Conservation (phyloP, 2,113 vertebrate genomes). For the Anoplopoma fimbria region DNA sequence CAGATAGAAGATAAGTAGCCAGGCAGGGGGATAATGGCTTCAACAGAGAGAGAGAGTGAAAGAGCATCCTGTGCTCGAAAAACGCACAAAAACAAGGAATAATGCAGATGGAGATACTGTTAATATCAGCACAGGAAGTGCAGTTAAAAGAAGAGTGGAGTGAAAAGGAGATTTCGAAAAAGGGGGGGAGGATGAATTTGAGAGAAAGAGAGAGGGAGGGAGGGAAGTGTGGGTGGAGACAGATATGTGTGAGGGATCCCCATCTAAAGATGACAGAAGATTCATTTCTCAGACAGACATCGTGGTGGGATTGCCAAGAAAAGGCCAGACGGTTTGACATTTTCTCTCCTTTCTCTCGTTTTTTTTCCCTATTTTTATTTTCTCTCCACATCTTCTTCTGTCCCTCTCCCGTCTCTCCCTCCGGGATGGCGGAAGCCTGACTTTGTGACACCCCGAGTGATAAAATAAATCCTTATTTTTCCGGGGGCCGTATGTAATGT, state of each 20-base stretch:
- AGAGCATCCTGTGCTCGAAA: constrained; percentile 19
- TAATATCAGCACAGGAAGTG: constrained; percentile 20
- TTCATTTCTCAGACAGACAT: constrained; percentile 76
- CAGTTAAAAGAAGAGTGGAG: constrained; percentile 6
- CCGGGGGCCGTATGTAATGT: no score
- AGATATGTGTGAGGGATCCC: constrained; percentile 67
- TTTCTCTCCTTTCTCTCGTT: constrained; percentile 31
- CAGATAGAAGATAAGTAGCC: constrained; percentile 62
- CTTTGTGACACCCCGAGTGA: constrained; percentile 65
- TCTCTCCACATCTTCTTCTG: background rate
- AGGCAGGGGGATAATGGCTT: constrained; percentile 48
- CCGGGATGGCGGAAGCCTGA: constrained; percentile 40
- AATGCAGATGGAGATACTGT: constrained; percentile 2
- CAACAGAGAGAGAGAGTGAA: constrained; percentile 14
- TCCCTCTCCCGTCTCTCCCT: constrained; percentile 35
- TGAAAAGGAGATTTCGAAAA: background rate
- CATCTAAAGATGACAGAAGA: constrained; percentile 74
- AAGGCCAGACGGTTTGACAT: constrained; percentile 77
- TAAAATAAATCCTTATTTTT: constrained; percentile 22
- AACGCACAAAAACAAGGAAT: constrained; percentile 4
- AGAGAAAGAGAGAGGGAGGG: constrained; percentile 4
- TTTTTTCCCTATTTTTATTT: constrained; percentile 1
- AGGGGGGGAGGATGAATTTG: background rate
- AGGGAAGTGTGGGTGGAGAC: constrained; percentile 45
- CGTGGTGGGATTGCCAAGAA: constrained; percentile 61